phyloP scores from a whole-genome alignment of 64 coral and sea anemone genomes.

The Trachythela sp. region DNA sequence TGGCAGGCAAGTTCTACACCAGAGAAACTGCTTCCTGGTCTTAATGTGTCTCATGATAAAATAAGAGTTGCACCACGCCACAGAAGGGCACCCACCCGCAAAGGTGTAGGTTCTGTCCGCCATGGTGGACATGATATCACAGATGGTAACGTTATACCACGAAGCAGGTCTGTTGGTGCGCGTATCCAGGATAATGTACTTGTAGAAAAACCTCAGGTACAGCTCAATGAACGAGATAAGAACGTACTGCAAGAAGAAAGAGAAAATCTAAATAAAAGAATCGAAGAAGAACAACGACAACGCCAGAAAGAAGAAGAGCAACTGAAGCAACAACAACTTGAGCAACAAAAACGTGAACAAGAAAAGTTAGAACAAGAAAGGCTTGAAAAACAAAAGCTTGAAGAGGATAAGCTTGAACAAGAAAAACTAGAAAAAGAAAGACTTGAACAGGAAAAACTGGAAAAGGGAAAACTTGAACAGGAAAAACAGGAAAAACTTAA shows the following conservation, averaged over 20 bases:
- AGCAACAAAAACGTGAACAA: not conserved
- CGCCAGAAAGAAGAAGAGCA: not conserved
- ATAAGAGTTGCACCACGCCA: slow-evolving; percentile 10
- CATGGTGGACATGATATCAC: not conserved
- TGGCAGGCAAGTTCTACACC: not conserved
- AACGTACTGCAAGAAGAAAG: not conserved
- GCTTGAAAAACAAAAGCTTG: not conserved
- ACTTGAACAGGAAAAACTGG: not conserved
- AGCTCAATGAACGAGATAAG: not conserved
- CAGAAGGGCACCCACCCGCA: not conserved
- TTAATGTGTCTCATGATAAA: slow-evolving; percentile 3
- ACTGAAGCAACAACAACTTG: not conserved
- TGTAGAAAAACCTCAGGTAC: not conserved
- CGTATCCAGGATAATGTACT: not conserved
- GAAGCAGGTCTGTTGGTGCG: not conserved
- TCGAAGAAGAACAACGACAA: not conserved
- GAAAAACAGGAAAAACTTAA: not conserved
- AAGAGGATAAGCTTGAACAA: not conserved
- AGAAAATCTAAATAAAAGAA: not conserved
- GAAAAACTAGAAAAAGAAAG: not conserved
- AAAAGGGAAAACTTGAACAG: not conserved
- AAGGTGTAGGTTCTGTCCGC: not conserved
- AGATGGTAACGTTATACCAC: not conserved
- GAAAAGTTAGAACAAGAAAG: not conserved
- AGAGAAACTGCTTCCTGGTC: not conserved